Evolutionary conservation across 2,888 invertebrate species (phyloP).

Genomic region (Acleris cristana): DNA sequence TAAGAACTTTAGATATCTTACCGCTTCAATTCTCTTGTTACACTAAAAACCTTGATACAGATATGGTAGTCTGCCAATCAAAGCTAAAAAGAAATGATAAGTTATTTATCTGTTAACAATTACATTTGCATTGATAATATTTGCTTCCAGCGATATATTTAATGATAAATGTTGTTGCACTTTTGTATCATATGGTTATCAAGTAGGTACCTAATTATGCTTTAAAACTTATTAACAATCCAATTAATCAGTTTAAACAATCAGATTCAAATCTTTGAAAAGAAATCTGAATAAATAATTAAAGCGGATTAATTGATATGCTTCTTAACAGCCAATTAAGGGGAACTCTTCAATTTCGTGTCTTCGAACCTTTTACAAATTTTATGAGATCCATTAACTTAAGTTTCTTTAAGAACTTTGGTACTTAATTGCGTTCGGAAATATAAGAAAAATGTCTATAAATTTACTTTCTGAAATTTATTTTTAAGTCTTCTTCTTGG

Average conservation of each 20-base stretch:
- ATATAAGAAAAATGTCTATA: neutral
- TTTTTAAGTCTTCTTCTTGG: too few relatives aligned
- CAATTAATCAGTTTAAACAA: slow-evolving; percentile 32
- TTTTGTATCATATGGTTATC: neutral
- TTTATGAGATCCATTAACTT: slow-evolving; percentile 43
- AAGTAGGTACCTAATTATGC: too few relatives aligned
- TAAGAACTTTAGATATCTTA: too few relatives aligned
- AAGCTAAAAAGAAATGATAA: too few relatives aligned
- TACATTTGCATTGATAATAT: too few relatives aligned
- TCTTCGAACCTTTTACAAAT: slow-evolving; percentile 45
- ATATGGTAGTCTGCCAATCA: too few relatives aligned
- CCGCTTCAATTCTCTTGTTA: too few relatives aligned
- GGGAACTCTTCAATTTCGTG: slow-evolving; percentile 43
- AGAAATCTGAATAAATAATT: slow-evolving; percentile 9
- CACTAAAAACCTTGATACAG: too few relatives aligned
- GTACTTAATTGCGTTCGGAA: slow-evolving; percentile 7
- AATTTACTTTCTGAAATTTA: too few relatives aligned
- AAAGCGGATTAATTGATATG: slow-evolving; percentile 43
- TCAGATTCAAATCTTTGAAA: slow-evolving; percentile 18
- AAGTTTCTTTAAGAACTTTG: slow-evolving; percentile 37
- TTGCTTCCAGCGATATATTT: neutral
- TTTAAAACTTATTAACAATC: slow-evolving; percentile 1
- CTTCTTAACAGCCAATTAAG: slow-evolving; percentile 47
- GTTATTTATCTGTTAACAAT: too few relatives aligned
- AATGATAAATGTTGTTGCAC: slow-evolving; percentile 3